Evolutionary conservation across 2,113 vertebrate species (phyloP), one percentile per base, ranked within the genome.

Genomic region (Choloepus hoffmanni): DNA sequence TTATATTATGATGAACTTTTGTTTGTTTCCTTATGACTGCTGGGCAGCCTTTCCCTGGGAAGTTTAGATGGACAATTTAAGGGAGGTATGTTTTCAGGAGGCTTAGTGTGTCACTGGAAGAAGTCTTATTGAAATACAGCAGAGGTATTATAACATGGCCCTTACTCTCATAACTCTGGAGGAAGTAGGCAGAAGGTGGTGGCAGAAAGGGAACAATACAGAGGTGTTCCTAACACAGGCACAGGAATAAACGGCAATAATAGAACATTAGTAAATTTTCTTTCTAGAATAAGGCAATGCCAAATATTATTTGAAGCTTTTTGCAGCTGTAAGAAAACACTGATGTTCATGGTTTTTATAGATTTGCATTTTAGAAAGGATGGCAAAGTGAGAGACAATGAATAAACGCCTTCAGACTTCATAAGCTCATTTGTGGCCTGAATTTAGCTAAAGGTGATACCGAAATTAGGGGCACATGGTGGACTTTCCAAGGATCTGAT

Each of bases 121-220:
- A 72, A 79, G 48, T 63, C 60, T 26, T 79, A 87, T 82, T 88
- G 85, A 95, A 65, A 95, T 94, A 93, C 0, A 68, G 72, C 40
- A 90, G 62, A 96, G 95, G 94, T 97, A 94, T 82, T 40, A 40
- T 78, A 91, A 93, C 83, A 86, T 74, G 81, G 76, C 74, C 96
- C 96, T 95, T 70, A 96, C 81, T 92, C 95, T 96, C 96, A n/a
- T 65, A 79, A 78, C 72, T 68, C 58, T 63, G 81, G 0, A 48
- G 93, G 96, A 97, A 97, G 95, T 92, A 89, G 85, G 94, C 73
- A 91, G 33, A 72, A 95, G 82, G 79, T 95, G 89, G 96, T 85
- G 58, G 30, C 89, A 96, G 92, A 95, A 93, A 93, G 85, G 92
- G 53, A 87, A 87, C 97, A 94, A 96, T 92, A 85, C 67, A 76